Evolutionary conservation across 2,797 vertebrate species (phyloP).

Genomic region (Odontamblyopus rebecca): DNA sequence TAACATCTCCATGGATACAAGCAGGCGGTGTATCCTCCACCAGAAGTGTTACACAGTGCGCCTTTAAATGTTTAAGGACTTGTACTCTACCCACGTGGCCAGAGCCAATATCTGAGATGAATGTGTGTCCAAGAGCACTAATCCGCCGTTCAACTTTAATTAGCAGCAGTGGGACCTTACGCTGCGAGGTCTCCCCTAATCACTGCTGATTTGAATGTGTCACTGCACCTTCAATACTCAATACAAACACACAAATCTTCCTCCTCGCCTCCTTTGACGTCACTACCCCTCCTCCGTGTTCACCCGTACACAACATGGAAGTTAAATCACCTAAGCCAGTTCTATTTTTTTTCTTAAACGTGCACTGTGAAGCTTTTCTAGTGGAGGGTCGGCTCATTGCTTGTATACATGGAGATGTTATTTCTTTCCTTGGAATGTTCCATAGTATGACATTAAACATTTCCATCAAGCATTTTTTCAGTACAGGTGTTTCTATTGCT

Average conservation of each 20-base stretch:
- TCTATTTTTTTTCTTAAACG: neutral
- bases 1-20: no score
- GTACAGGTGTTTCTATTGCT: no score
- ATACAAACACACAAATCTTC: slow-evolving; percentile 40
- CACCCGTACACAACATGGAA: neutral
- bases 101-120: neutral
- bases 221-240: slow-evolving; percentile 34
- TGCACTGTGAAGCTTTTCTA: neutral
- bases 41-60: no score
- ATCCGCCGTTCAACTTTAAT: slow-evolving; percentile 29
- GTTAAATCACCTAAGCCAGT: slow-evolving; percentile 20
- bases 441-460: no score
- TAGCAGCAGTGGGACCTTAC: slow-evolving; percentile 23
- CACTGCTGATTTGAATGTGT: slow-evolving; percentile 44
- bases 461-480: no score
- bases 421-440: no score
- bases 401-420: no score
- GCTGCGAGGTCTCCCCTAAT: slow-evolving; percentile 35
- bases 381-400: no score
- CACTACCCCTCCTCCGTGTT: slow-evolving; percentile 11
- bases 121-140: neutral
- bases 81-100: no score
- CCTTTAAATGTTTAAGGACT: no score
- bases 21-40: no score
- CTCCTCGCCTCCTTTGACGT: slow-evolving; percentile 5